Conservation (phyloP, 30 jellyfish, hydroid and myxozoan species). For the Turritopsis rubra region DNA sequence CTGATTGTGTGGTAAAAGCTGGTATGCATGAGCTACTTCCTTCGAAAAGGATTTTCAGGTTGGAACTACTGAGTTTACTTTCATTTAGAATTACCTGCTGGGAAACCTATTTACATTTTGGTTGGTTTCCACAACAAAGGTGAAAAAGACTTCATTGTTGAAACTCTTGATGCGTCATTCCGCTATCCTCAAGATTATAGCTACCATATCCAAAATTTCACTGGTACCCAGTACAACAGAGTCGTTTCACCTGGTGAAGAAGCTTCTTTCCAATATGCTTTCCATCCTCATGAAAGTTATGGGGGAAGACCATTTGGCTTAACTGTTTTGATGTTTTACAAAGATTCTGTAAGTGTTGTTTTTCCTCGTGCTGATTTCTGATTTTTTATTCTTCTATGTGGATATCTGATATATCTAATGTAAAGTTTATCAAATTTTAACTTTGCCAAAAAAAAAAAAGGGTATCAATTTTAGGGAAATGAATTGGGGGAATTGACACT, state of each 20-base stretch:
- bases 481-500: too few relatives aligned
- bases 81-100: slow-evolving; percentile 77
- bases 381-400: too few relatives aligned
- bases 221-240: slow-evolving; percentile 69
- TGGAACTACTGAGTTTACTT: neutral
- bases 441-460: too few relatives aligned
- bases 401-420: too few relatives aligned
- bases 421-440: too few relatives aligned
- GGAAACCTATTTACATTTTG: slow-evolving; percentile 69
- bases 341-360: slow-evolving; percentile 56
- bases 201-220: slow-evolving; percentile 76
- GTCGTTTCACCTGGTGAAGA: slow-evolving; percentile 51
- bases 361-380: too few relatives aligned
- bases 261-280: slow-evolving; percentile 69
- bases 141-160: slow-evolving; percentile 61
- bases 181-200: slow-evolving; percentile 90
- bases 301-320: slow-evolving; percentile 94
- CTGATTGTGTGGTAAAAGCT: neutral
- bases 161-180: slow-evolving; percentile 88
- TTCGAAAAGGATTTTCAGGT: neutral
- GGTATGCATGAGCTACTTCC: neutral
- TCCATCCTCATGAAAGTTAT: slow-evolving; percentile 86
- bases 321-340: slow-evolving; percentile 52
- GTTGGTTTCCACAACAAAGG: slow-evolving; percentile 92
- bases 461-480: too few relatives aligned